Base-by-base conservation (phyloP, 2,113 vertebrate genomes). In the Addax nasomaculatus region DNA sequence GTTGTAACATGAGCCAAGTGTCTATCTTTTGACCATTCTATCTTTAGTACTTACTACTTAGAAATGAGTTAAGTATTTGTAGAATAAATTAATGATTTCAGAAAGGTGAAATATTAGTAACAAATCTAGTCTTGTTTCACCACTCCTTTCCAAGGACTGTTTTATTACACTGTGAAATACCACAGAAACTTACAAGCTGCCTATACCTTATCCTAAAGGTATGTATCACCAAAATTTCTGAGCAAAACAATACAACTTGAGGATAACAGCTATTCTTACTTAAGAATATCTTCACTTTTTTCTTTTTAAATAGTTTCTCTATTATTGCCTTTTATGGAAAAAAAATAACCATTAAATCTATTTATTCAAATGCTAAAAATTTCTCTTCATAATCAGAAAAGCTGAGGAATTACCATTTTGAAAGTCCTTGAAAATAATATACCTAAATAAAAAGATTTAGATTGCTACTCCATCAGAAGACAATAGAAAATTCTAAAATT, bases 371-470 rank as follows among this genome's bases (percentile, higher is more conserved):
- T 97, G 95, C 86, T 97, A 96, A 98, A 96, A 95, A 93, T 81
- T 62, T 96, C 87, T 97, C 84, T 86, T 83, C 76, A 62, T 96
- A 94, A 97, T 97, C 78, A 98, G 90, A 96, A 98, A 97, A 98
- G 64, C 70, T 58, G 85, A 83, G 57, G 97, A 96, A 86, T 98
- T 98, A 96, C 96, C 98, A 98, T 98, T 97, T 98, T 39, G 96
- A 97, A 98, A 96, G 94, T 88, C 96, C 97, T 99, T 98, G 96
- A 98, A 97, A 97, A 98, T 98, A 98, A 98, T 97, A 87, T 83
- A 97, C 85, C 97, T 96, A 98, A 98, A 98, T 97, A 98, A 95
- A 94, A 97, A 93, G 95, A 96, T 92, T 98, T 89, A 86, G 97
- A 98, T 97, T 98, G 96, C 93, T 96, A 98, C 93, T 98, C 97